Evolutionary conservation across 2,797 vertebrate species (phyloP), one percentile per base, ranked within the genome.

Genomic region (Iguana delicatissima): DNA sequence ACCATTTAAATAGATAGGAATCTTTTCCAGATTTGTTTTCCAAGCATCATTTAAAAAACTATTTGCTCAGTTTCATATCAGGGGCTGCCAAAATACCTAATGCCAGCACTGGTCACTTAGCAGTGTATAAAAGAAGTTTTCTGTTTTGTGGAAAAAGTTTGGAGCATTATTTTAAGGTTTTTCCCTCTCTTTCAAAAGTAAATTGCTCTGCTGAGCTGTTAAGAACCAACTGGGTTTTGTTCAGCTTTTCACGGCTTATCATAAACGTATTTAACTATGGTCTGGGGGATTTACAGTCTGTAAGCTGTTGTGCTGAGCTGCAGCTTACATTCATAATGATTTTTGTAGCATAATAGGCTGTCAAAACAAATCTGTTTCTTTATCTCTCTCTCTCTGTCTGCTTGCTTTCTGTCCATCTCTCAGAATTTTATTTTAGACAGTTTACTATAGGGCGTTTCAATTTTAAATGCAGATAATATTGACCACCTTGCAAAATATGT

Each of bases 1-100:
- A 97, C 97, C 97, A 97, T 97, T 98, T 97, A 97, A 97, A 97
- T 97, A 96, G 96, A 96, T 97, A 96, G 97, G 98, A 97, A 97
- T 94, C 93, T 77, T 96, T 95, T 97, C 97, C 97, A 98, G 97
- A 95, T 97, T 94, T 97, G 93, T 96, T 95, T 96, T 97, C 96
- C 96, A 97, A 97, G 97, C 97, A 97, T 97, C 97, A 96, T 96
- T 98, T 97, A 97, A 97, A 97, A 97, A 97, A 97, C 97, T 98
- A 97, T 98, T 97, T 97, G 96, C 98, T 97, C 97, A 96, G 97
- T 97, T 97, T 97, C 95, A 95, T 97, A 97, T 97, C 95, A 92
- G 92, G 96, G 96, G 95, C 95, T 97, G 97, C 97, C 97, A 98
- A 98, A 96, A 93, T 95, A 93, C 94, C 95, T 96, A 93, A 95